Evolutionary conservation across 1,140 invertebrate species (phyloP), one percentile per base, ranked within the genome.

Genomic region (Elymnias hypermnestra): DNA sequence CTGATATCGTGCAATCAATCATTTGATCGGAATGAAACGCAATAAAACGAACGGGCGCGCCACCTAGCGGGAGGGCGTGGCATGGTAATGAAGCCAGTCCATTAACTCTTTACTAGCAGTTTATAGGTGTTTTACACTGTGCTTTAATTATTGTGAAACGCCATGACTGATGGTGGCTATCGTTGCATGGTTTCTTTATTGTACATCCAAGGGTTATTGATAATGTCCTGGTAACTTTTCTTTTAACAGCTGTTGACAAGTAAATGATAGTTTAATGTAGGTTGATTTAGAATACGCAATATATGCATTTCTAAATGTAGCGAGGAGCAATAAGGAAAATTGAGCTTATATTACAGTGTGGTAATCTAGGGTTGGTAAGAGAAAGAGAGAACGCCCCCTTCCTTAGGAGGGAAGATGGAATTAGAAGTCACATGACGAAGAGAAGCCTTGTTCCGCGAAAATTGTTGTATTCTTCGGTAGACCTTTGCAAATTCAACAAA

Each of bases 111-210:
- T 73, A 72, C 67, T 64, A 63, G 55, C 71, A 63, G 63, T 82
- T 78, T 78, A 78, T 76, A 74, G 74, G 65, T 61, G 62, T 75
- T 78, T 81, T 69, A 73, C 60, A 63, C 53, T 51, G 51, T 58
- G 63, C 58, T 75, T 81, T 75, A 75, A 81, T 81, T 81, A 81
- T 72, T 71, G 57, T 68, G 57, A 70, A 70, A 72, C 50, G 45
- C 41, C 47, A 43, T 62, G 58, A 68, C 41, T 67, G 58, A 71
- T 71, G 61, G 53, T 33, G 18, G 43, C 38, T 35, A 48, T 48
- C 38, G 43, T 17, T 8, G 31, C 5, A 7, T 17, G 13, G 31
- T 33, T 33, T 33, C 25, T 40, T 40, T 42, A 29, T 42, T 18
- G 17, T 42, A 13, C 18, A 42, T 31, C 39, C n/a, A 14, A 31